A percentile compares a stretch with the other conserved stretches of the same genome.
Conservation (phyloP, 2,888 invertebrate species). For the Dicroscelio sp. region DNA sequence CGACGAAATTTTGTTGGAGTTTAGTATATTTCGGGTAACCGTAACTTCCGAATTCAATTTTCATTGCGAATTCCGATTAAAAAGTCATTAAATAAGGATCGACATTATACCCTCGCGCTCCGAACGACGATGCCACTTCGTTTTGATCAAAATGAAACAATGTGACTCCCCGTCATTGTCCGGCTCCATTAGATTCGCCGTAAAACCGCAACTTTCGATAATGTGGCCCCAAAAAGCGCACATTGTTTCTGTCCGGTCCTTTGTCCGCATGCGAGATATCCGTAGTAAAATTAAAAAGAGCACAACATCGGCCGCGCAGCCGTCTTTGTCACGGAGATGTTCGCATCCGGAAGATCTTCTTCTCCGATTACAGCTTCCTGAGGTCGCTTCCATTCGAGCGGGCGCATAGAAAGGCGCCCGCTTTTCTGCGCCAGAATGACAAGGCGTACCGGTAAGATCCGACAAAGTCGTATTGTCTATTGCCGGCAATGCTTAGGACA, state of each 20-base stretch:
- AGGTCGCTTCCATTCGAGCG: slow-evolving; percentile 54
- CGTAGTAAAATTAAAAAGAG: slow-evolving; percentile 8
- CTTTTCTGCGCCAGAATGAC: slow-evolving; percentile 59
- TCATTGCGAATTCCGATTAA: no score
- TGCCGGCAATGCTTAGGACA: slow-evolving; percentile 85
- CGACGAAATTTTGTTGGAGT: no score
- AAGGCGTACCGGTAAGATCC: slow-evolving; percentile 71
- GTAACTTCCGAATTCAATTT: no score
- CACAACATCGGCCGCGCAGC: slow-evolving; percentile 28
- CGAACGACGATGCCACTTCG: no score
- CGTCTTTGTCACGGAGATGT: slow-evolving; percentile 7
- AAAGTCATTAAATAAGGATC: no score
- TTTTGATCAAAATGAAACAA: no score
- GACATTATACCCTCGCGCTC: no score
- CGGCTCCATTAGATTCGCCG: neutral
- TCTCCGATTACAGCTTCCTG: slow-evolving; percentile 80
- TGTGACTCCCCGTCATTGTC: no score
- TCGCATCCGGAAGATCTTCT: slow-evolving; percentile 59
- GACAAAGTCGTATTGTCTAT: slow-evolving; percentile 89
- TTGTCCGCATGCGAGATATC: slow-evolving; percentile 10
- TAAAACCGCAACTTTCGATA: neutral
- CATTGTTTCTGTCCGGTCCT: slow-evolving; percentile 20
- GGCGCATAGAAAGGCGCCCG: slow-evolving; percentile 56
- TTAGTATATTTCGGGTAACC: no score
- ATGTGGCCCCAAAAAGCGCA: neutral